Conservation (phyloP, 2,797 vertebrate genomes). For the Vespertilio murinus region DNA sequence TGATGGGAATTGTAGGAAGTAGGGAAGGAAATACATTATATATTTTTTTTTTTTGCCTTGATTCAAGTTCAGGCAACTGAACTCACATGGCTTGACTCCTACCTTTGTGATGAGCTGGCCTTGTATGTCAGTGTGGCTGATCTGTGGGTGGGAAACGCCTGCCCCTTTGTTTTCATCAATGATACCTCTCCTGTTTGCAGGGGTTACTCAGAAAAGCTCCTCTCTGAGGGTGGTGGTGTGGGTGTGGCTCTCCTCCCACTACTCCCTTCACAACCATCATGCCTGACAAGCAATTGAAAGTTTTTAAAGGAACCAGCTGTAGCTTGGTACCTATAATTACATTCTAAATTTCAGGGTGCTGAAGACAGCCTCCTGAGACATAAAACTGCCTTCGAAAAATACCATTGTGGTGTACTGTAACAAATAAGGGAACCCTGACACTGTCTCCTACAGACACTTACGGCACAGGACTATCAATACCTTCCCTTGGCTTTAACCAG, state of each 20-base stretch:
- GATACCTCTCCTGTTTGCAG: background rate
- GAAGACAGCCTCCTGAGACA: background rate
- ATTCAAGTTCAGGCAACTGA: background rate
- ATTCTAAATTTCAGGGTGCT: slow-evolving; percentile 53
- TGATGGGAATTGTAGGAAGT: background rate
- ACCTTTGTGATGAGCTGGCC: background rate
- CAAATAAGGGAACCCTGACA: background rate
- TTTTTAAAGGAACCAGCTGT: slow-evolving; percentile 40
- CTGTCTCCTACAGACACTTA: background rate
- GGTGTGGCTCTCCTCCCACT: background rate
- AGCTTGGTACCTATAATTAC: slow-evolving; percentile 53
- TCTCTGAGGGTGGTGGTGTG: background rate
- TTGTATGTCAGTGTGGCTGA: background rate
- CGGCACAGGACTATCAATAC: too few relatives aligned
- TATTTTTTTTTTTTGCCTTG: slow-evolving; percentile 12
- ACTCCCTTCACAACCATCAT: background rate
- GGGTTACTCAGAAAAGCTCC: background rate
- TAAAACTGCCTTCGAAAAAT: slow-evolving; percentile 19
- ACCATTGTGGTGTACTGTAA: background rate
- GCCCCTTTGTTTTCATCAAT: slow-evolving; percentile 35
- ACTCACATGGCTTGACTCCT: background rate
- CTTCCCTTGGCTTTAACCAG: background rate
- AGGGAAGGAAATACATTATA: background rate
- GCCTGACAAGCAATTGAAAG: slow-evolving; percentile 41
- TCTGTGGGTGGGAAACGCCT: background rate